These are phyloP conservation scores for Chrysemys picta DNA, from an alignment of 2,113 vertebrate species.

Conservation along the genomic window DNA sequence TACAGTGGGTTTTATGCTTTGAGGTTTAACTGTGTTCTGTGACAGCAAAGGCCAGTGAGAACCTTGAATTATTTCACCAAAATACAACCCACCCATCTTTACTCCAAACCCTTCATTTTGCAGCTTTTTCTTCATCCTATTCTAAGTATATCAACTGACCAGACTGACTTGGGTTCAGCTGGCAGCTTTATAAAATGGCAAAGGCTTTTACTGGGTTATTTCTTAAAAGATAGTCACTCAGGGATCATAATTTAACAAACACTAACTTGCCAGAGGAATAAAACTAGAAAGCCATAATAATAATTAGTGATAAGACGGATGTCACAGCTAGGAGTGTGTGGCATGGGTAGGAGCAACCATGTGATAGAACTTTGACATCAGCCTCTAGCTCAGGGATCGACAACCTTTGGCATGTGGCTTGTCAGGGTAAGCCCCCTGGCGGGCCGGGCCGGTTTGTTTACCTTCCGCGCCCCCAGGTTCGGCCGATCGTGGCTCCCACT, in stretches of 20 bases:
- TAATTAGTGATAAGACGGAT: background rate
- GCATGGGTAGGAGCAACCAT: background rate
- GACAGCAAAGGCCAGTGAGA: conserved; percentile 54
- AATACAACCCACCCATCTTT: conserved; percentile 20
- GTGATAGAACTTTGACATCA: background rate
- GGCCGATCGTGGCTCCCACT: no score
- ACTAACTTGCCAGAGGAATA: background rate
- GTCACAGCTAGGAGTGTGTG: background rate
- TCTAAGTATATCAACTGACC: background rate
- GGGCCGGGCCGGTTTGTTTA: no score
- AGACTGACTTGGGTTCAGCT: background rate
- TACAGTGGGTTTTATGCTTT: conserved; percentile 24
- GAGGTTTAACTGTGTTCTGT: conserved; percentile 61
- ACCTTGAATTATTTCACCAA: conserved; percentile 68
- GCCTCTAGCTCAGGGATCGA: background rate
- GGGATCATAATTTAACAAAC: no score
- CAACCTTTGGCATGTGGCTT: no score
- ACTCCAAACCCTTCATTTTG: conserved; percentile 51
- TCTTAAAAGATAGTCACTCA: background rate
- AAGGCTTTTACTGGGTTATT: background rate
- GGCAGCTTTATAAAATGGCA: background rate
- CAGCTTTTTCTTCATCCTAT: background rate
- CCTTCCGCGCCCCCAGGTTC: no score
- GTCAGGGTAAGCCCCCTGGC: no score
- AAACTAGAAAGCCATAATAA: background rate